Evolutionary conservation across 2,113 vertebrate genomes (phyloP).

Genomic region (Bubalus kerabau): DNA sequence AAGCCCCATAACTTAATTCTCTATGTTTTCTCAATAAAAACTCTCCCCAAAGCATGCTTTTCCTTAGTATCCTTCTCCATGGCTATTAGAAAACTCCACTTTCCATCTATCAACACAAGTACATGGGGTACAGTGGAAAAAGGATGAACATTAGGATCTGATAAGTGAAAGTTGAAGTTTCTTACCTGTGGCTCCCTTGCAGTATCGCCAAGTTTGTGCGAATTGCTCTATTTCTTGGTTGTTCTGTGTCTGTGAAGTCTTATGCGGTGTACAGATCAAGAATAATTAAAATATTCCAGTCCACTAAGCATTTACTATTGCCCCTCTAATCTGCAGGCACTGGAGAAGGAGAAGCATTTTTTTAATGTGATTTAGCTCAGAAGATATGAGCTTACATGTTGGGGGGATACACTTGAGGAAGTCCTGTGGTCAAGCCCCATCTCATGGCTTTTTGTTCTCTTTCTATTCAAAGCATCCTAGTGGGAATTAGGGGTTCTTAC

Average conservation of each 20-base stretch:
- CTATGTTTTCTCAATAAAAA: neutral
- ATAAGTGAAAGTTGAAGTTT: accelerated
- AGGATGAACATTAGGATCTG: neutral
- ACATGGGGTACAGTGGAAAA: no score
- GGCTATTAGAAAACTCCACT: neutral
- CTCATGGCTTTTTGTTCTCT: accelerated
- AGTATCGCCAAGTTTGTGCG: accelerated
- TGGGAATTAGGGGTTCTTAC: accelerated
- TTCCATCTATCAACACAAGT: neutral
- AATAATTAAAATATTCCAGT: no score
- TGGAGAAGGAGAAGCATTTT: no score
- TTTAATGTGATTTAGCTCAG: accelerated
- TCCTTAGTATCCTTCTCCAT: neutral
- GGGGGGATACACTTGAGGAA: accelerated
- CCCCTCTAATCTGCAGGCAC: no score
- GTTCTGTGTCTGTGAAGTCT: neutral
- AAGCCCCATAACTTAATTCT: neutral
- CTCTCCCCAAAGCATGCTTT: neutral
- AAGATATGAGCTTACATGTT: accelerated
- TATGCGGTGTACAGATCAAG: accelerated
- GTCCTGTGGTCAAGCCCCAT: neutral
- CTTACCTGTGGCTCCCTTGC: neutral
- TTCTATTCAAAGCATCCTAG: accelerated
- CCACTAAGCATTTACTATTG: accelerated
- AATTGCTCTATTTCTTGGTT: neutral